Conservation (phyloP, 2,113 vertebrate species). For the Oostethus manadensis region DNA sequence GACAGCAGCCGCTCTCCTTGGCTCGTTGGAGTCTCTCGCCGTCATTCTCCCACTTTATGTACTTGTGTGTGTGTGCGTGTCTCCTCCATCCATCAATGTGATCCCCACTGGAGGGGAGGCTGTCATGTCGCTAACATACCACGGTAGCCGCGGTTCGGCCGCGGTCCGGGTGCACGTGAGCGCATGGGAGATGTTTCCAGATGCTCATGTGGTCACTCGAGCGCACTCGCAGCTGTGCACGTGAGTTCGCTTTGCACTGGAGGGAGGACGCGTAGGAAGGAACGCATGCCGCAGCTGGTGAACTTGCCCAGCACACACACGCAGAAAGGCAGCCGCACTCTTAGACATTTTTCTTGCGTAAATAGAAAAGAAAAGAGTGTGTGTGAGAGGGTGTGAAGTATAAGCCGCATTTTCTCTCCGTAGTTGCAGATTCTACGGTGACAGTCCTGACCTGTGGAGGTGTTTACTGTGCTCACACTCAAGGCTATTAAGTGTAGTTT, state of each 20-base stretch:
- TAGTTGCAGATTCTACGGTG: slow-evolving; percentile 63
- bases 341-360: background rate
- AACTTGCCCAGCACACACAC: background rate
- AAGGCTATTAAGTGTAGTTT: background rate
- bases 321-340: background rate
- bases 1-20: slow-evolving; percentile 14
- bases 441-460: slow-evolving; percentile 47
- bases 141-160: too few species aligned
- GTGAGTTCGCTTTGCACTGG: background rate
- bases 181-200: background rate
- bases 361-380: background rate
- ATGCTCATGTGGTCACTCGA: background rate
- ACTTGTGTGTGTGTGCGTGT: slow-evolving; percentile 26
- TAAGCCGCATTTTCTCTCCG: slow-evolving; percentile 38
- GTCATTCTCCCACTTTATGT: slow-evolving; percentile 4
- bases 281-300: background rate
- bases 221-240: slow-evolving; percentile 1
- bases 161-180: too few species aligned
- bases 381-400: slow-evolving; percentile 24
- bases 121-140: slow-evolving; percentile 21
- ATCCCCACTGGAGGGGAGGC: slow-evolving; percentile 21
- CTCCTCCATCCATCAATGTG: slow-evolving; percentile 12
- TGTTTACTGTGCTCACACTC: slow-evolving; percentile 24
- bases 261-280: background rate
- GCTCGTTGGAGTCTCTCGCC: slow-evolving; percentile 11